Evolutionary conservation across 37 sponge, comb jelly and placozoan genomes (phyloP).

Genomic region (Crambe crambe): DNA sequence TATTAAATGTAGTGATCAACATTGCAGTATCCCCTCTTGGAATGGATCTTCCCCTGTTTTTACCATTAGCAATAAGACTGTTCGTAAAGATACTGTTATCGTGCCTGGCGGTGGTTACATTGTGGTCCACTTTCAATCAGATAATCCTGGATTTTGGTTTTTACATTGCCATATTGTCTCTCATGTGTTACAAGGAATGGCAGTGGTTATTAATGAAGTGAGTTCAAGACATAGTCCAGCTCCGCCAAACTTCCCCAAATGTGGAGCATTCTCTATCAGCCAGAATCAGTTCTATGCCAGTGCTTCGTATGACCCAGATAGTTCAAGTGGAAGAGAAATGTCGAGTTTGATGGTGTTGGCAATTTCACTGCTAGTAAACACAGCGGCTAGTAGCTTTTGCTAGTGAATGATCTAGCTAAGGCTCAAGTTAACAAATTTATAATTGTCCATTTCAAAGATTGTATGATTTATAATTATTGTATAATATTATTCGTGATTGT

Average conservation of each 20-base stretch:
- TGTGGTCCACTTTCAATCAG: constrained; percentile 67
- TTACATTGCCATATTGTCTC: constrained; percentile 87
- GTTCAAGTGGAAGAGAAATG: too few species aligned
- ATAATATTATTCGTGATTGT: too few species aligned
- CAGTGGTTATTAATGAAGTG: constrained; percentile 59
- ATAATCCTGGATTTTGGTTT: constrained; percentile 94
- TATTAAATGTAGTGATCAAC: constrained; percentile 34
- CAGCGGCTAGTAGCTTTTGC: too few species aligned
- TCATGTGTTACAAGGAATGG: constrained; percentile 82
- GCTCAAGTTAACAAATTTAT: too few species aligned
- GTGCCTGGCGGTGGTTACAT: constrained; percentile 85
- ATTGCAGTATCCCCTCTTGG: constrained; percentile 19
- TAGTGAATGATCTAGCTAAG: too few species aligned
- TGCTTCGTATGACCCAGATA: not conserved
- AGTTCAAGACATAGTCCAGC: constrained; percentile 12
- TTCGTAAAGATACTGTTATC: constrained; percentile 80
- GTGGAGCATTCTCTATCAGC: constrained; percentile 23
- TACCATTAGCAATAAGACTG: constrained; percentile 5
- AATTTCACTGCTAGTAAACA: too few species aligned
- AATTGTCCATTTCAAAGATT: too few species aligned
- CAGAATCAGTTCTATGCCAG: constrained; percentile 7
- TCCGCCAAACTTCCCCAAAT: constrained; percentile 20
- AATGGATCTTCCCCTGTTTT: not conserved
- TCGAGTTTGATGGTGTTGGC: too few species aligned
- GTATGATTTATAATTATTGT: too few species aligned